Evolutionary conservation across 2,797 vertebrate species (phyloP).

Genomic region (Meda fulgida): DNA sequence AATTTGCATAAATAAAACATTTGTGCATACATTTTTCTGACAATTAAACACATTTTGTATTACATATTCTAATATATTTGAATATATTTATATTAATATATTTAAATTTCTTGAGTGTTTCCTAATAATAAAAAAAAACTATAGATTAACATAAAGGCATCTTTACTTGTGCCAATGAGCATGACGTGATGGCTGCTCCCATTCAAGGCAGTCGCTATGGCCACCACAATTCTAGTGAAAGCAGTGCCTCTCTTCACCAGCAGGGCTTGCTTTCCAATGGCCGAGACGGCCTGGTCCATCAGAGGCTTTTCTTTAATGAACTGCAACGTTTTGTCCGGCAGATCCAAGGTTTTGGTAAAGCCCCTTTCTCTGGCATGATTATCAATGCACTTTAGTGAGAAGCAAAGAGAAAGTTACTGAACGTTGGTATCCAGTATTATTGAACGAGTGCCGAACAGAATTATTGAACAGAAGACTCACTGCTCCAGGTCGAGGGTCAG

Average conservation of each 20-base stretch:
- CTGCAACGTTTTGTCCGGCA: constrained; percentile 80
- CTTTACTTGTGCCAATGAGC: constrained; percentile 84
- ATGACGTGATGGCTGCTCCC: constrained; percentile 72
- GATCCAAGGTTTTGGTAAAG: constrained; percentile 69
- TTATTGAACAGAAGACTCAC: constrained; percentile 72
- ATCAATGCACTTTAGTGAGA: constrained; percentile 74
- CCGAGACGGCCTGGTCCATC: constrained; percentile 76
- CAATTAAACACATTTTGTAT: too few species aligned
- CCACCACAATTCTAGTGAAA: constrained; percentile 76
- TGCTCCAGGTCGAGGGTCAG: constrained; percentile 80
- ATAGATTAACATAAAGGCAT: neutral
- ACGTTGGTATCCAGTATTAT: neutral
- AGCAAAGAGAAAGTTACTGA: constrained; percentile 38
- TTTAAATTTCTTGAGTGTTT: neutral
- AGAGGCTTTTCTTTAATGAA: constrained; percentile 79
- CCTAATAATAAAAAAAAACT: neutral
- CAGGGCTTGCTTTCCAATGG: constrained; percentile 66
- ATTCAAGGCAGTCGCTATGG: constrained; percentile 70
- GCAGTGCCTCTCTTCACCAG: constrained; percentile 73
- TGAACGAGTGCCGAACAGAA: neutral
- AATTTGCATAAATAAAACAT: too few species aligned
- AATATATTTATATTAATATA: too few species aligned
- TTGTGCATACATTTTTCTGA: too few species aligned
- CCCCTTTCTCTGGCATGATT: constrained; percentile 63
- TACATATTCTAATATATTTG: too few species aligned